These are phyloP conservation scores for Nannoperca obscura DNA, from an alignment of 2,797 vertebrate genomes.

Conservation along the genomic window DNA sequence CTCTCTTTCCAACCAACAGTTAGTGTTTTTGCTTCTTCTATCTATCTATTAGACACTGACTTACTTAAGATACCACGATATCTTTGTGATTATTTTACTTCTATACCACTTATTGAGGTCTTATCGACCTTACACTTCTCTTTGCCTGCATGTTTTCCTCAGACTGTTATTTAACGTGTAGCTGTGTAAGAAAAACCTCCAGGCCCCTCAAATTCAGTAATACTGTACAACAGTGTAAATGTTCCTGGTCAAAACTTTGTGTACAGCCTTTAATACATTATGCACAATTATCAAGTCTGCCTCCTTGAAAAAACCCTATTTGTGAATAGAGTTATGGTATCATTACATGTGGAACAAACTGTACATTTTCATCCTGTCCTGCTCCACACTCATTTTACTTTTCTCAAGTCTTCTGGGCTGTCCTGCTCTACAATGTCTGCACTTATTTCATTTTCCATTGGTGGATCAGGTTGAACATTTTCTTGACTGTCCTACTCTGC, in stretches of 20 bases:
- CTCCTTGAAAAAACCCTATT: too few species aligned
- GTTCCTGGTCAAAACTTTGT: background rate
- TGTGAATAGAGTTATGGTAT: background rate
- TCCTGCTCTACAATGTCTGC: background rate
- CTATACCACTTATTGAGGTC: too few species aligned
- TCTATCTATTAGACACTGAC: too few species aligned
- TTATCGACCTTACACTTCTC: background rate
- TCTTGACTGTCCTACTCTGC: background rate
- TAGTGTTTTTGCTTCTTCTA: too few species aligned
- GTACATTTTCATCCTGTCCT: background rate
- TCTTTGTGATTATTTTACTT: too few species aligned
- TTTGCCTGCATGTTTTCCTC: background rate
- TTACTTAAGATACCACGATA: too few species aligned
- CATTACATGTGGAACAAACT: background rate
- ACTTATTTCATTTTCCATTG: background rate
- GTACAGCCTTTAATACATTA: background rate
- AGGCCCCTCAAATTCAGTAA: background rate
- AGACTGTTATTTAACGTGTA: background rate
- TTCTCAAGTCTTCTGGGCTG: background rate
- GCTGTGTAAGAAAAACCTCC: background rate
- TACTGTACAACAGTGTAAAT: background rate
- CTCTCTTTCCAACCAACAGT: too few species aligned
- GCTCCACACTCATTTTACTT: background rate
- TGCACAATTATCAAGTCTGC: background rate
- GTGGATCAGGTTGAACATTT: background rate